Percentiles rank a stretch among this genome's conserved stretches.
These are phyloP conservation scores for Parnassius mnemosyne DNA, from an alignment of 2,888 invertebrate genomes.

Conservation along the genomic window DNA sequence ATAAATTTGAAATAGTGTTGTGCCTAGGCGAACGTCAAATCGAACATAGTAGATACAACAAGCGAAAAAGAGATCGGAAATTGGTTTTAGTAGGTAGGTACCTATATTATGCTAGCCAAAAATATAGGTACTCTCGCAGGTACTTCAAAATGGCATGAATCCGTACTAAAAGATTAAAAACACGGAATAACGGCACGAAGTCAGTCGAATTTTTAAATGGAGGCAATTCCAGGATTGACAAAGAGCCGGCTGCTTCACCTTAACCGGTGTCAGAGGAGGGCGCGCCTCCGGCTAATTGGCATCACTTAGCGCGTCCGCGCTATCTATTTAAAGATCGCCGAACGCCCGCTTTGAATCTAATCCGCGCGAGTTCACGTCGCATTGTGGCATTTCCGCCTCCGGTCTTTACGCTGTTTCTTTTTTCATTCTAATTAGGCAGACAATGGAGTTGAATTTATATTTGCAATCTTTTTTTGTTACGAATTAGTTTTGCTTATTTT, in stretches of 20 bases:
- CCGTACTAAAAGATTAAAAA: constrained; percentile 3
- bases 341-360: constrained; percentile 32
- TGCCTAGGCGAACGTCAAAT: no score
- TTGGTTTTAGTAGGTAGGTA: no score
- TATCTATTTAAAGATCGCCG: constrained; percentile 33
- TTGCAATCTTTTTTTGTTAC: constrained; percentile 7
- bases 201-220: constrained; percentile 20
- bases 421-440: constrained; percentile 1
- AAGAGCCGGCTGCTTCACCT: constrained; percentile 27
- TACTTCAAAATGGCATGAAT: no score
- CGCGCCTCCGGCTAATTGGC: constrained; percentile 50
- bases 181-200: constrained; percentile 20
- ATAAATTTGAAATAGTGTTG: no score
- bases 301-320: constrained; percentile 46
- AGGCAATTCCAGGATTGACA: constrained; percentile 22
- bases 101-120: no score
- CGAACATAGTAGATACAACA: no score
- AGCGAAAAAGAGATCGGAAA: no score
- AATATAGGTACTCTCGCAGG: no score
- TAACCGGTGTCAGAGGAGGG: constrained; percentile 41
- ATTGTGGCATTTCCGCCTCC: constrained; percentile 39
- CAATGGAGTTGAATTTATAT: constrained; percentile 10
- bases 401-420: constrained; percentile 15
- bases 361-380: constrained; percentile 34
- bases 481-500: neutral